These are phyloP conservation scores for Colius striatus DNA, from an alignment of 2,113 vertebrate genomes.

Conservation along the genomic window DNA sequence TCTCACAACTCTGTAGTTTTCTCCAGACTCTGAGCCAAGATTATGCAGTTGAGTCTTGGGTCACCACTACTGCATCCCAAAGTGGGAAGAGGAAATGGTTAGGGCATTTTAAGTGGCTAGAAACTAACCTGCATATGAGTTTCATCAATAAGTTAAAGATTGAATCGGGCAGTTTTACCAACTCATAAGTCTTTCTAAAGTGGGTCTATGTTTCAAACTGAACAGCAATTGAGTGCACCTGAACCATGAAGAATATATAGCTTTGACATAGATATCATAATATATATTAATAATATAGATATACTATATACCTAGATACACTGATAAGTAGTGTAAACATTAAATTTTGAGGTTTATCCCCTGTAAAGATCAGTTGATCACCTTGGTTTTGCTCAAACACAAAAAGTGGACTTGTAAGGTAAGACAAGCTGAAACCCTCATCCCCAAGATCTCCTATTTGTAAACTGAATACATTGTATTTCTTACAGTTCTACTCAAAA, in stretches of 20 bases:
- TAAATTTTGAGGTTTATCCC: neutral
- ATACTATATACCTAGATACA: neutral
- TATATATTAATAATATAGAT: neutral
- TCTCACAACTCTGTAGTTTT: neutral
- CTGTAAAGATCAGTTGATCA: neutral
- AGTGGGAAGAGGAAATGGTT: neutral
- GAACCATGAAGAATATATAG: neutral
- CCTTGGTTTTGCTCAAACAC: neutral
- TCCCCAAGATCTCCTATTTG: rapidly evolving
- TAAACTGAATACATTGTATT: neutral
- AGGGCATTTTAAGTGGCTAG: neutral
- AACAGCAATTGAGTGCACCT: neutral
- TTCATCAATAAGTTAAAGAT: neutral
- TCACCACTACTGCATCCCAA: neutral
- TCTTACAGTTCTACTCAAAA: neutral
- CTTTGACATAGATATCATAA: neutral
- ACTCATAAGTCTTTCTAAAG: neutral
- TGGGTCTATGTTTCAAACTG: neutral
- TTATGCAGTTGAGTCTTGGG: neutral
- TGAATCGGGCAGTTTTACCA: neutral
- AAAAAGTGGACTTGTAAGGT: neutral
- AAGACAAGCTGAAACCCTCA: neutral
- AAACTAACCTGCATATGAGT: neutral
- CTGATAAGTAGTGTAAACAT: neutral
- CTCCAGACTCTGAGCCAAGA: neutral